Base-by-base conservation (phyloP, 2,113 vertebrate species). In the Eleginops maclovinus region DNA sequence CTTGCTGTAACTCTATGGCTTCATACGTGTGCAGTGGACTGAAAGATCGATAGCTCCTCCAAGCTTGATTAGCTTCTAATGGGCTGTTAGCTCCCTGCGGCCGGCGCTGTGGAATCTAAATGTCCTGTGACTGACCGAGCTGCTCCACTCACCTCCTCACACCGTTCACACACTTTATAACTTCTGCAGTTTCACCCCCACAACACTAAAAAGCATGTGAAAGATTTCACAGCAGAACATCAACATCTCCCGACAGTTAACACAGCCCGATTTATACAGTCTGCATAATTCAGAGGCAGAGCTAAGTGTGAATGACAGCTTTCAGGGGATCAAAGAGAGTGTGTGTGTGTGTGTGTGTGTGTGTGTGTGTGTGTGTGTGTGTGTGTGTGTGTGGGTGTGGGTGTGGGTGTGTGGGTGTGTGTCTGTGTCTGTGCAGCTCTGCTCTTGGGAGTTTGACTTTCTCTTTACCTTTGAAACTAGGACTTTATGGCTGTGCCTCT, bases 51-150 rank as follows among this genome's bases (percentile, higher is more conserved):
- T 93, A 82, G 54, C 85, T 82, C 78, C 54, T 75, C 76, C 62
- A 67, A 76, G 84, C 62, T 71, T 88, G 85, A 94, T 94, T 91
- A 92, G 77, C 67, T 77, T 75, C 83, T 92, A 90, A 93, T 87
- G 82, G 86, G 50, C 83, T 85, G 83, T 81, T 79, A 68, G 79
- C 73, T 64, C 70, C 43, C 58, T 51, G 41, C 50, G 74, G 61
- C 54, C 64, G 51, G 55, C 66, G 36, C 68, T 61, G 26, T 41
- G 19, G 85, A 88, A 91, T 92, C 82, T 75, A 82, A 85, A 92
- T 86, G 43, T 43, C 47, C 28, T 49, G 51, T 65, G 58, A 36
- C 75, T 64, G 43, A 75, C 46, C 3, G 14, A 53, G 62, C 17
- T 16, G 43, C 41, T 3, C 21, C 0, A 16, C 36, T 54, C 58